A percentile compares a stretch with the other conserved stretches of the same genome.
phyloP scores from a whole-genome alignment of 37 sponge, comb jelly and placozoan species.

The Haliclona indistincta region DNA sequence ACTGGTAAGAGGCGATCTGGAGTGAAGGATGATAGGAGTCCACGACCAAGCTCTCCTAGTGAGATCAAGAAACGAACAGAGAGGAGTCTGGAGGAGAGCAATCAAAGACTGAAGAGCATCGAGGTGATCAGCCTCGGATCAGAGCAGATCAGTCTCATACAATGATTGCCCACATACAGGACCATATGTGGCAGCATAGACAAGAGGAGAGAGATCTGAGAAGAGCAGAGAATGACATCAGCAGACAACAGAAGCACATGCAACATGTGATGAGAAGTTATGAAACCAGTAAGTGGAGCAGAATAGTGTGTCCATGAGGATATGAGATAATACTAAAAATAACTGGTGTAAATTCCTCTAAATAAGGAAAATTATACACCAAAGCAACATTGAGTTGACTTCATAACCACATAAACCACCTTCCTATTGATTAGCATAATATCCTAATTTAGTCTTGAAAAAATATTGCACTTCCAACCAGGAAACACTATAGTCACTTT shows the following conservation, averaged over 20 bases:
- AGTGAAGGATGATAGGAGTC: no score
- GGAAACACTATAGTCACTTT: no score
- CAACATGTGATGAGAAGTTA: slow-evolving; percentile 24
- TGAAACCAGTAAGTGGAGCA: slow-evolving; percentile 52
- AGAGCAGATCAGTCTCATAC: not conserved
- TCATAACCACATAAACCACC: no score
- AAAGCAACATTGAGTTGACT: no score
- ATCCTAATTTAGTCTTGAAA: no score
- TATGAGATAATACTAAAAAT: no score
- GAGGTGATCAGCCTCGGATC: slow-evolving; percentile 25
- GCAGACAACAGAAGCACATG: slow-evolving; percentile 56
- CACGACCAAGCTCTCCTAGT: no score
- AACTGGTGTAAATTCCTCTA: no score
- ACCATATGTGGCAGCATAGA: slow-evolving; percentile 87
- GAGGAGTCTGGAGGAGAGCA: slow-evolving; percentile 36
- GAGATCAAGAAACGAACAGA: slow-evolving; percentile 31
- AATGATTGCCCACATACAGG: slow-evolving; percentile 17
- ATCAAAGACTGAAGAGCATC: slow-evolving; percentile 42
- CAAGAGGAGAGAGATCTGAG: slow-evolving; percentile 80
- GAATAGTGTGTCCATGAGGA: not conserved
- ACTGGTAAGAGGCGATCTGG: no score
- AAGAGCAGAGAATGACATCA: slow-evolving; percentile 63
- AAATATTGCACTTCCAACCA: no score
- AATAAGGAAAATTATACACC: no score
- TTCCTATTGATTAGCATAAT: no score